A percentile compares a stretch with the other conserved stretches of the same genome.
Evolutionary conservation across 2,797 vertebrate species (phyloP).

Genomic region (Antrozous pallidus): DNA sequence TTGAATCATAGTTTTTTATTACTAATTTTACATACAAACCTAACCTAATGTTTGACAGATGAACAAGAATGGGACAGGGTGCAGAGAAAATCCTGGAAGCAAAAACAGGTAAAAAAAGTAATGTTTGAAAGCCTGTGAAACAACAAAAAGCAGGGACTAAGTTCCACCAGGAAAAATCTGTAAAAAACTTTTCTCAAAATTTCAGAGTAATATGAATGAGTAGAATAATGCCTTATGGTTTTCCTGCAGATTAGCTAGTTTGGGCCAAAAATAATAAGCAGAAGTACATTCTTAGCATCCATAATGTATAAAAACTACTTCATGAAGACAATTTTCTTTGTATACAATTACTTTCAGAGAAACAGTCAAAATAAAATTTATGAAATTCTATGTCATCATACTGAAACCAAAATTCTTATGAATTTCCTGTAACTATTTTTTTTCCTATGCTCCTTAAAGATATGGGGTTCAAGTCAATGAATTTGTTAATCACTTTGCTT

Average conservation of each 20-base stretch:
- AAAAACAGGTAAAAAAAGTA: not conserved
- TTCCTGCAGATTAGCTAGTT: not conserved
- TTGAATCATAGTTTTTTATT: not conserved
- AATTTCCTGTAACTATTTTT: not conserved
- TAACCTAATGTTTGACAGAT: not conserved
- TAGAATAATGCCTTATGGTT: not conserved
- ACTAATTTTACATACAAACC: not conserved
- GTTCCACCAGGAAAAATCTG: not conserved
- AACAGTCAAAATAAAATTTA: not conserved
- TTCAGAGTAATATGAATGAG: not conserved
- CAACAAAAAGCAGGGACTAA: not conserved
- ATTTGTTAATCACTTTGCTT: conserved; percentile 31
- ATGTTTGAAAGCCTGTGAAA: not conserved
- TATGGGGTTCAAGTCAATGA: not conserved
- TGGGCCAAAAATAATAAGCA: not conserved
- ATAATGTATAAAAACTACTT: not conserved
- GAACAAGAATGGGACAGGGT: not conserved
- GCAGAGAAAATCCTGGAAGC: not conserved
- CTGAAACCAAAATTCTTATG: not conserved
- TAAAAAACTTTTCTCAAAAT: not conserved
- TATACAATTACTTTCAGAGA: not conserved
- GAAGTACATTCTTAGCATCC: not conserved
- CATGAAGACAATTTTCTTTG: not conserved
- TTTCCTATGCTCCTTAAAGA: not conserved
- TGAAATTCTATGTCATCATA: not conserved